Conservation (phyloP, 2,888 invertebrate genomes). For the Loripinus fragilis region DNA sequence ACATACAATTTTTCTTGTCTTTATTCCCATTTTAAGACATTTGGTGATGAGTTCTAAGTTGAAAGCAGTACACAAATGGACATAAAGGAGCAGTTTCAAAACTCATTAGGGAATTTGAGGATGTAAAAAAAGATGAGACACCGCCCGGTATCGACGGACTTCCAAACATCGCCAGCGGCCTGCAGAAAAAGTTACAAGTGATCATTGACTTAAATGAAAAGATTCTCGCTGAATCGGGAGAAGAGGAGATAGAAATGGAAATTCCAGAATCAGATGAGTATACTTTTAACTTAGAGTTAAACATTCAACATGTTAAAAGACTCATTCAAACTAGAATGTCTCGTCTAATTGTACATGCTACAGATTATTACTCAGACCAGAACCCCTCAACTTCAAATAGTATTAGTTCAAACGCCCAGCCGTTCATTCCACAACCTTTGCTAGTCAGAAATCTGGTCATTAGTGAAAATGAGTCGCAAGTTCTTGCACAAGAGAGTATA, state of each 20-base stretch:
- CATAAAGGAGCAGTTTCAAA: background rate
- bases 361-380: background rate
- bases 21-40: background rate
- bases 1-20: too few relatives aligned
- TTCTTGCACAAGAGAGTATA: background rate
- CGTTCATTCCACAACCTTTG: slow-evolving; percentile 8
- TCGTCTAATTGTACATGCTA: slow-evolving; percentile 2
- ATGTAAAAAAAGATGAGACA: background rate
- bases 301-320: background rate
- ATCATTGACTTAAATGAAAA: background rate
- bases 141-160: background rate
- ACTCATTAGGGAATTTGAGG: too few relatives aligned
- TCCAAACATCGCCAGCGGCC: background rate
- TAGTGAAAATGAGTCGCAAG: background rate
- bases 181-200: background rate
- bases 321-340: background rate
- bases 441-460: background rate
- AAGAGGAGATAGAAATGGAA: background rate
- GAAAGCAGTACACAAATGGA: background rate
- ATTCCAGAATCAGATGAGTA: background rate
- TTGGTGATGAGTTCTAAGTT: background rate
- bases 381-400: background rate
- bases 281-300: background rate
- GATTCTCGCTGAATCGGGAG: background rate
- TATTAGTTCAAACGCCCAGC: background rate